A percentile compares a stretch with the other conserved stretches of the same genome.
Evolutionary conservation across 92 coral and sea anemone species (phyloP).

Genomic region (Pocillopora grandis): DNA sequence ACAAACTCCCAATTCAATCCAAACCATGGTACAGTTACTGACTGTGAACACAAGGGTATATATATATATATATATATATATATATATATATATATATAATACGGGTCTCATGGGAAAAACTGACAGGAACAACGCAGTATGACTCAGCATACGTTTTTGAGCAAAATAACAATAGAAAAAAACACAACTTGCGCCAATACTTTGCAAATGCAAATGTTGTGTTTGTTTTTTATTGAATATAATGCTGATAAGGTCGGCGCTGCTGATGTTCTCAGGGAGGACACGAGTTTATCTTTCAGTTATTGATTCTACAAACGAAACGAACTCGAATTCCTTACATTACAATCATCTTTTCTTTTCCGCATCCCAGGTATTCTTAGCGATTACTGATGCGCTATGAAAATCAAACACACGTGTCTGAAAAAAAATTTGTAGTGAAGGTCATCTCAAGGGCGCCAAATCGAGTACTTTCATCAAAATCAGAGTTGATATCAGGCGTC

Average conservation of each 20-base stretch:
- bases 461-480: neutral
- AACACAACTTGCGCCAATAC: neutral
- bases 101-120: no score
- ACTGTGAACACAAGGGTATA: neutral
- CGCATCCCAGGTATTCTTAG: no score
- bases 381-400: neutral
- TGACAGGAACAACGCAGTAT: neutral
- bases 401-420: neutral
- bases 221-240: neutral
- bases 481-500: constrained; percentile 12
- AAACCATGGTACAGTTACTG: neutral
- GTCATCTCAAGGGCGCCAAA: neutral
- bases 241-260: neutral
- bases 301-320: neutral
- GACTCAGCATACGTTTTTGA: neutral
- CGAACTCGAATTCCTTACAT: neutral
- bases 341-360: neutral
- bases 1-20: no score
- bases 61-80: no score
- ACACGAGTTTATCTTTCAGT: neutral
- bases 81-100: no score
- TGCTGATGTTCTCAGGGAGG: neutral
- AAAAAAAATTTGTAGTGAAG: neutral
- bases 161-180: neutral
- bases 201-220: neutral